Conservation (phyloP, 2,888 invertebrate genomes). For the Rhingia campestris region DNA sequence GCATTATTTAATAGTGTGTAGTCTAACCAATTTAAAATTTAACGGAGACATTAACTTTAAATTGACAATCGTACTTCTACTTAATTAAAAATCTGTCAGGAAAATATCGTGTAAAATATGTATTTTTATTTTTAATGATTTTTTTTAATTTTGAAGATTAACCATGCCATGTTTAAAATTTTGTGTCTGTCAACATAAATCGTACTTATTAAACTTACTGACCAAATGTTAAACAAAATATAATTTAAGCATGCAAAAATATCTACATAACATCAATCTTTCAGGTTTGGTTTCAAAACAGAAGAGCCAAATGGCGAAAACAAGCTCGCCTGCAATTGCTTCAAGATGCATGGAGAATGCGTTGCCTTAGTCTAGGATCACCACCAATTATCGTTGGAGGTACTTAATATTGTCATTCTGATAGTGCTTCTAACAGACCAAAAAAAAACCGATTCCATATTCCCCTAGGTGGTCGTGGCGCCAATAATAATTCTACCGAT, state of each 20-base stretch:
- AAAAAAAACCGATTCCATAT: conserved; percentile 13
- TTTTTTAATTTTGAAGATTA: too few species aligned
- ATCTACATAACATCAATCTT: not conserved
- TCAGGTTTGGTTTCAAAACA: conserved; percentile 96
- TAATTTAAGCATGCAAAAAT: not conserved
- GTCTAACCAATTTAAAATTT: too few species aligned
- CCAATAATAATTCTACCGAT: conserved; percentile 70
- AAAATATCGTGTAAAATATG: too few species aligned
- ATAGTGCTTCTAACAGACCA: not conserved
- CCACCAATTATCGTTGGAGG: conserved; percentile 85
- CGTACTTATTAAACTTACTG: too few species aligned
- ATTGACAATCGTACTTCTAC: too few species aligned
- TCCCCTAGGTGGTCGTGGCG: conserved; percentile 71
- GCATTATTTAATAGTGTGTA: too few species aligned
- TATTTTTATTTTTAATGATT: too few species aligned
- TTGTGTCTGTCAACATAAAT: too few species aligned
- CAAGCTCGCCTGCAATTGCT: conserved; percentile 92
- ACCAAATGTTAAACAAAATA: too few species aligned
- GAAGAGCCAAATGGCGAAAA: conserved; percentile 95
- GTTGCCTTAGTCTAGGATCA: conserved; percentile 89
- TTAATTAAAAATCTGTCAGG: too few species aligned
- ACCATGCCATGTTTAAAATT: too few species aligned
- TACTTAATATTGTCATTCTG: conserved; percentile 53
- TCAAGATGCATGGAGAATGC: conserved; percentile 95
- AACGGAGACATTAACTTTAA: too few species aligned